Percentiles rank a stretch among this genome's conserved stretches.
Evolutionary conservation across 2,797 vertebrate species (phyloP).

Genomic region (Caiman crocodilus): DNA sequence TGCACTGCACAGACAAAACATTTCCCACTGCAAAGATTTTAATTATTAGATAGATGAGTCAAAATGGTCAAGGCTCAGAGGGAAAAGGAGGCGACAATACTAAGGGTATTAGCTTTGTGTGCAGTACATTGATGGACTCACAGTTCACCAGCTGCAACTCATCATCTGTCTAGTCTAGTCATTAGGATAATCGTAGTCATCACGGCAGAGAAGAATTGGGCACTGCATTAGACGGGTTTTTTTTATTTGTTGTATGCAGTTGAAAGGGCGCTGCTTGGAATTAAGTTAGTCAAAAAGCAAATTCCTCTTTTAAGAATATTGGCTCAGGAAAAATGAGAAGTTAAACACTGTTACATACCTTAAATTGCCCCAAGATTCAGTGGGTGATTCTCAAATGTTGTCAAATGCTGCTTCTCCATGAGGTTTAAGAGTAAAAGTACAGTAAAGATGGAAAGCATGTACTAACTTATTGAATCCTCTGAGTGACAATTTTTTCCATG

Average conservation of each 20-base stretch:
- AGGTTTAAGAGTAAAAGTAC: not conserved
- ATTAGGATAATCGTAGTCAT: too few relatives aligned
- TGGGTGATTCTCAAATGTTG: not conserved
- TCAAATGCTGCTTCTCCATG: not conserved
- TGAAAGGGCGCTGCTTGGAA: not conserved
- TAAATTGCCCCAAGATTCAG: not conserved
- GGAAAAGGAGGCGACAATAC: not conserved
- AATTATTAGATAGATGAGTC: not conserved
- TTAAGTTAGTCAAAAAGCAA: not conserved
- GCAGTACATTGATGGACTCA: not conserved
- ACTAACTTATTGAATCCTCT: not conserved
- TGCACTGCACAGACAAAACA: not conserved
- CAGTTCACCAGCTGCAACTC: not conserved
- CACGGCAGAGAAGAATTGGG: too few relatives aligned
- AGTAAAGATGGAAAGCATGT: not conserved
- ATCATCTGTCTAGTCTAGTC: not conserved
- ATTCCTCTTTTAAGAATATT: not conserved
- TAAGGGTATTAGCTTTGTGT: not conserved
- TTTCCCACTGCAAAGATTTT: not conserved
- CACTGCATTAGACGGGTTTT: not conserved
- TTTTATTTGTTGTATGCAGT: not conserved
- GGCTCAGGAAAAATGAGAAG: not conserved
- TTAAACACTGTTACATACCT: not conserved
- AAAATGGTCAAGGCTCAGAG: not conserved
- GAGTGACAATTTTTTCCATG: not conserved